These are phyloP conservation scores for Acipenser transmontanus DNA, from an alignment of 2,797 vertebrate species.

Conservation along the genomic window DNA sequence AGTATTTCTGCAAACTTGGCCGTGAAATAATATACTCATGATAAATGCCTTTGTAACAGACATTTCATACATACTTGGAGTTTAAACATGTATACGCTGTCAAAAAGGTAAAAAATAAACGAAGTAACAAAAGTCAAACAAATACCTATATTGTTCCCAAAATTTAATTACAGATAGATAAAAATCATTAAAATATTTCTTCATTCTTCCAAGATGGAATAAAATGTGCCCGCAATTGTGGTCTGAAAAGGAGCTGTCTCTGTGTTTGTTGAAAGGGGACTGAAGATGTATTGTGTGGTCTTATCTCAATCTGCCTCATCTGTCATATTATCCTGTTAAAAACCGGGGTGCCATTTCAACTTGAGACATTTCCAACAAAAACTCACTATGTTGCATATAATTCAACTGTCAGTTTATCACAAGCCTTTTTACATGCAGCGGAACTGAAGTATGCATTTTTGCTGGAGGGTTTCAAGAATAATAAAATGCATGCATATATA, in stretches of 20 bases:
- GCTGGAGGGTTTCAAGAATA: conserved; percentile 23
- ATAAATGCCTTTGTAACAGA: not conserved
- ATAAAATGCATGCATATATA: conserved; percentile 21
- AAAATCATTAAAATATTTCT: conserved; percentile 54
- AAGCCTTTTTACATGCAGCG: conserved; percentile 28
- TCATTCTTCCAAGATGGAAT: conserved; percentile 55
- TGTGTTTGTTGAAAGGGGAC: conserved; percentile 61
- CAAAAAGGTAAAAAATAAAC: not conserved
- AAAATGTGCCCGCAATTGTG: conserved; percentile 56
- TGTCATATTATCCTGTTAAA: conserved; percentile 60
- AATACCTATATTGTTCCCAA: conserved; percentile 54
- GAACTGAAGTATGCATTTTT: conserved; percentile 24
- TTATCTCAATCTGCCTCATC: conserved; percentile 70
- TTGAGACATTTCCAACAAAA: conserved; percentile 41
- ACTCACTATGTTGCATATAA: conserved; percentile 22
- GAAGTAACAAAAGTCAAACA: conserved; percentile 22
- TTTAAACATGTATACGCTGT: not conserved
- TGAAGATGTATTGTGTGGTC: conserved; percentile 67
- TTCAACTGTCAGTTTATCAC: conserved; percentile 22
- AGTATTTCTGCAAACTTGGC: not conserved
- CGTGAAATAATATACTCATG: not conserved
- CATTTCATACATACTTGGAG: not conserved
- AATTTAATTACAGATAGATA: conserved; percentile 72
- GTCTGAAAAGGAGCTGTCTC: conserved; percentile 49
- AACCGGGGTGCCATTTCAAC: conserved; percentile 38